Conservation (phyloP, 2,113 vertebrate species). For the Clarias magur region DNA sequence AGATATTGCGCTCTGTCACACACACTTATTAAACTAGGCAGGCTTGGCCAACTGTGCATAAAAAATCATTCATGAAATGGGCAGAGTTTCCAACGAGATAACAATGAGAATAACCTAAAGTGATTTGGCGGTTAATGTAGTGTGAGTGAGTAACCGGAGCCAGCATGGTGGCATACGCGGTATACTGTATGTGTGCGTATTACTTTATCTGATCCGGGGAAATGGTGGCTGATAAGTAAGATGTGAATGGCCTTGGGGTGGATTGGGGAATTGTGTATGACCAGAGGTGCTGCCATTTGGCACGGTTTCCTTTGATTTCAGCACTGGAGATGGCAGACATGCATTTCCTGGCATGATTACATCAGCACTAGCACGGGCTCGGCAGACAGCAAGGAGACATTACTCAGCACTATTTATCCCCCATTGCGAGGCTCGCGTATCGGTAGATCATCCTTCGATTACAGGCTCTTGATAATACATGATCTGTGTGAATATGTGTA, state of each 20-base stretch:
- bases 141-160: conserved; percentile 17
- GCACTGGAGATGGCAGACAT: conserved; percentile 70
- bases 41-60: conserved; percentile 53
- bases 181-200: neutral
- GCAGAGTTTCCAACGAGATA: conserved; percentile 29
- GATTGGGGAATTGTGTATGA: neutral
- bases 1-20: conserved; percentile 51
- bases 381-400: conserved; percentile 66
- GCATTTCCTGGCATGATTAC: conserved; percentile 72
- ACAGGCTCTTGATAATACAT: conserved; percentile 39
- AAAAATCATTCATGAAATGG: conserved; percentile 51
- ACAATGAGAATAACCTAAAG: conserved; percentile 36
- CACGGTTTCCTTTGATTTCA: conserved; percentile 61
- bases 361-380: conserved; percentile 72
- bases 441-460: conserved; percentile 37
- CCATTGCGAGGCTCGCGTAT: conserved; percentile 31
- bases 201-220: neutral
- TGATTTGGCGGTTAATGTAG: conserved; percentile 31
- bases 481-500: neutral
- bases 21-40: conserved; percentile 57
- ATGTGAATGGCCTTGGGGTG: neutral
- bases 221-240: conserved; percentile 5
- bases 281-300: conserved; percentile 63
- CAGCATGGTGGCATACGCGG: neutral
- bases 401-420: conserved; percentile 58